A percentile compares a stretch with the other conserved stretches of the same genome.
phyloP scores from a whole-genome alignment of 2,888 invertebrate genomes.

The Tiphia femorata region DNA sequence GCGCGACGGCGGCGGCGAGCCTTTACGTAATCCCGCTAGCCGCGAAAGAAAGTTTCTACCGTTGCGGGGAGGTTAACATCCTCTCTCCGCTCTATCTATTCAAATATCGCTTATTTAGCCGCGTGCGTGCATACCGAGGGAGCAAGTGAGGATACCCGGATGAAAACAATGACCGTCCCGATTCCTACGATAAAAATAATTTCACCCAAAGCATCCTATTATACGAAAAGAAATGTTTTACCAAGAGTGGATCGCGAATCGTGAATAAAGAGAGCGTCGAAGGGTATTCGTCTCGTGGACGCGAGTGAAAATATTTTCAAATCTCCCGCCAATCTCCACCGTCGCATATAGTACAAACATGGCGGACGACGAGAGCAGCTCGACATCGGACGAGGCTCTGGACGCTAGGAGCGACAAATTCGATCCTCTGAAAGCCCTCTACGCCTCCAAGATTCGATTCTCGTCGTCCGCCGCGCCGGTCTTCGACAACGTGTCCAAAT shows the following conservation, averaged over 20 bases:
- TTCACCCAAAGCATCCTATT: too few relatives aligned
- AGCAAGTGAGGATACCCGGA: too few relatives aligned
- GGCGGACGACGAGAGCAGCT: constrained; percentile 49
- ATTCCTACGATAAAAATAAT: too few relatives aligned
- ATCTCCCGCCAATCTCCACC: constrained; percentile 11
- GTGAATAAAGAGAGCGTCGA: too few relatives aligned
- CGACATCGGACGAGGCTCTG: constrained; percentile 69
- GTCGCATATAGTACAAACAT: constrained; percentile 48
- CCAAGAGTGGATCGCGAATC: too few relatives aligned
- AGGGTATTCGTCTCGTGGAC: too few relatives aligned
- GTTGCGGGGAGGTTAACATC: constrained; percentile 64
- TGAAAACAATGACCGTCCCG: too few relatives aligned
- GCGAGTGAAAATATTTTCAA: too few relatives aligned
- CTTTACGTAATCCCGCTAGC: constrained; percentile 64
- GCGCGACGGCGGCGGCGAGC: constrained; percentile 22
- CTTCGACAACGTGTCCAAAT: constrained; percentile 80
- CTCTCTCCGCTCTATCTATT: constrained; percentile 44
- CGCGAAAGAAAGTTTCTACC: constrained; percentile 67
- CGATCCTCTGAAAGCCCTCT: constrained; percentile 80
- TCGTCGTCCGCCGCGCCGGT: constrained; percentile 74
- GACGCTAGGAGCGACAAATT: constrained; percentile 74
- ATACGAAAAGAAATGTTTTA: too few relatives aligned
- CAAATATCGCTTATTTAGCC: constrained; percentile 45
- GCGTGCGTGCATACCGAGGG: constrained; percentile 8
- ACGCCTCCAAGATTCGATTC: constrained; percentile 72